Evolutionary conservation across 1,140 invertebrate species (phyloP).

Genomic region (Trissolcus basalis): DNA sequence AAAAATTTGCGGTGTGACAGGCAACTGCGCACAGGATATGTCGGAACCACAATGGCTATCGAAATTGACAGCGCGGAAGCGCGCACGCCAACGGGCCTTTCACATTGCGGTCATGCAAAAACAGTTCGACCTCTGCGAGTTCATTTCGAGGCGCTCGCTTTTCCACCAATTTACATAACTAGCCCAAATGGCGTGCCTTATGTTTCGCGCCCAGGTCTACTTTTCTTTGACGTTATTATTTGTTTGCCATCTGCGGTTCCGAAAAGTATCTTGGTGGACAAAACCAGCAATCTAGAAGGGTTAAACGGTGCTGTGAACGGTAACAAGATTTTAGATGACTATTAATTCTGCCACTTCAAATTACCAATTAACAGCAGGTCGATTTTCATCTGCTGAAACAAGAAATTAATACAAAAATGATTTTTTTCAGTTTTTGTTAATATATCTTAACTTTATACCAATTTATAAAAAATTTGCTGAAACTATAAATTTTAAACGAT

Average conservation of each 20-base stretch:
- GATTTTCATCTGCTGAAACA: too few species aligned
- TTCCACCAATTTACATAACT: constrained; percentile 50
- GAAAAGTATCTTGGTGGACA: background rate
- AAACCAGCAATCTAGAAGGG: too few species aligned
- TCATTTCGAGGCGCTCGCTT: constrained; percentile 27
- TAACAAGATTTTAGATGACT: too few species aligned
- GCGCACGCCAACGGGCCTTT: constrained; percentile 50
- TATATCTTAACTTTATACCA: too few species aligned
- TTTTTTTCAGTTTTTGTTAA: too few species aligned
- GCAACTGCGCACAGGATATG: constrained; percentile 50
- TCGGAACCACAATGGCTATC: constrained; percentile 62
- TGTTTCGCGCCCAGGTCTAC: constrained; percentile 16
- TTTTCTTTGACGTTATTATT: background rate
- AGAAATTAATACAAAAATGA: too few species aligned
- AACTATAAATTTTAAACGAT: too few species aligned
- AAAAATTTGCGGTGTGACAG: constrained; percentile 49
- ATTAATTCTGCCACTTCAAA: too few species aligned
- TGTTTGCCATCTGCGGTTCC: background rate
- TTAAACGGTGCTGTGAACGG: too few species aligned
- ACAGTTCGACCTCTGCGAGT: constrained; percentile 39
- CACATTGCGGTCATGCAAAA: constrained; percentile 55
- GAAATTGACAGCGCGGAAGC: constrained; percentile 61
- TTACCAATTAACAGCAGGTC: too few species aligned
- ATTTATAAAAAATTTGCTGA: too few species aligned
- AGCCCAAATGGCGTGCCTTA: constrained; percentile 52